Conservation (phyloP, 2,797 vertebrate species). For the Gallinago solitaria region DNA sequence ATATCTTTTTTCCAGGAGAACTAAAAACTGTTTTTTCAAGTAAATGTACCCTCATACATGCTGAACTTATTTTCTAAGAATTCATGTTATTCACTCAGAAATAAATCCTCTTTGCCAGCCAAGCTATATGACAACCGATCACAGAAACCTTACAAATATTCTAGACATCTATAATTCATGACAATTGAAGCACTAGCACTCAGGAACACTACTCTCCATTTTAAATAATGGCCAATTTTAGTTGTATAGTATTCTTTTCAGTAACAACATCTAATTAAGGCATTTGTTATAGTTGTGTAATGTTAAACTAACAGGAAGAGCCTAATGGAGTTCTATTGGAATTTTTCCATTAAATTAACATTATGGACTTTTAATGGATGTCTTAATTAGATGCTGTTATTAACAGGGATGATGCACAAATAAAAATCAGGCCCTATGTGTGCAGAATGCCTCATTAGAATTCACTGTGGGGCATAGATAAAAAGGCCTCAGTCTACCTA, state of each 20-base stretch:
- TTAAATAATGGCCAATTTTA: constrained; percentile 57
- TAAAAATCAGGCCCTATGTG: constrained; percentile 54
- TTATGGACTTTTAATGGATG: constrained; percentile 71
- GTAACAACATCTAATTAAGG: constrained; percentile 60
- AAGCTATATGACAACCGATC: neutral
- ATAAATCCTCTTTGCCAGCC: neutral
- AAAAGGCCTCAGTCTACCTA: constrained; percentile 31
- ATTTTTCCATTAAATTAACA: constrained; percentile 72
- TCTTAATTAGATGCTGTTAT: constrained; percentile 74
- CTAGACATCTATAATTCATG: neutral
- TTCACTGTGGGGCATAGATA: constrained; percentile 17
- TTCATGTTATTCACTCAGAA: neutral
- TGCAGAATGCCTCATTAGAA: constrained; percentile 45
- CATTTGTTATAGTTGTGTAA: constrained; percentile 63
- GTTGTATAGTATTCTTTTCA: constrained; percentile 36
- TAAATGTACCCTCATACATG: neutral
- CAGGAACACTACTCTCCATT: neutral
- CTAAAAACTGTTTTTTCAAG: neutral
- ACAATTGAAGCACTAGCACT: neutral
- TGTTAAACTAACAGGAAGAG: constrained; percentile 65
- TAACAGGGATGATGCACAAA: constrained; percentile 65
- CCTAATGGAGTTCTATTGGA: constrained; percentile 46
- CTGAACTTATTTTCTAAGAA: neutral
- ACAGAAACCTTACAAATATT: neutral
- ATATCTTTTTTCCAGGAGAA: neutral